Conservation (phyloP, 2,797 vertebrate species). For the Sylvilagus floridanus region DNA sequence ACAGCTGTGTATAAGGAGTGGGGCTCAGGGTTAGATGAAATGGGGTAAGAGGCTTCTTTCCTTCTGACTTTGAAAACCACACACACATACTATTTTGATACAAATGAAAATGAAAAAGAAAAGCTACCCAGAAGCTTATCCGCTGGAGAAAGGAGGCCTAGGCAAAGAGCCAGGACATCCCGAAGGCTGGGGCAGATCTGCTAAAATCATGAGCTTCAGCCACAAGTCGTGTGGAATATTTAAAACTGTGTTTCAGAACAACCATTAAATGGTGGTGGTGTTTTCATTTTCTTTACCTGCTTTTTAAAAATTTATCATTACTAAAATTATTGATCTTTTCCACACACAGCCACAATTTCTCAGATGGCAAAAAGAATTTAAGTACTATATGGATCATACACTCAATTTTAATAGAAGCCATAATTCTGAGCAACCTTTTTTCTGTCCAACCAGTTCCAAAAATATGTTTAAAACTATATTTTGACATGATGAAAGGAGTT, state of each 20-base stretch:
- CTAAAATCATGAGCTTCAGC: background rate
- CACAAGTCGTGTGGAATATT: background rate
- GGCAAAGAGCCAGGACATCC: background rate
- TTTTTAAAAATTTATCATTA: background rate
- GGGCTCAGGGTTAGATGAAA: background rate
- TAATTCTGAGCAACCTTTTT: background rate
- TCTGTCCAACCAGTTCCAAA: background rate
- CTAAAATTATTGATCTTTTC: background rate
- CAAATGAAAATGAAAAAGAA: constrained; percentile 15
- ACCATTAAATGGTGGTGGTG: background rate
- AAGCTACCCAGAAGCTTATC: background rate
- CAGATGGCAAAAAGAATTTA: background rate
- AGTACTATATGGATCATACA: background rate
- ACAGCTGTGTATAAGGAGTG: background rate
- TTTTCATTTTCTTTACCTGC: background rate
- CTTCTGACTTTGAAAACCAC: background rate
- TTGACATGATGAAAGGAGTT: background rate
- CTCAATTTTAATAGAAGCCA: background rate
- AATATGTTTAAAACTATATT: background rate
- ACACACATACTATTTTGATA: background rate
- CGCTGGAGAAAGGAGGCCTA: background rate
- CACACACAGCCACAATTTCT: background rate
- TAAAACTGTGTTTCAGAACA: background rate
- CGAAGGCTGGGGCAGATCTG: background rate
- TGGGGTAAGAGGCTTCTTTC: background rate